These are phyloP conservation scores for Trissolcus brochymenae DNA, from an alignment of 2,888 invertebrate species.

Conservation along the genomic window DNA sequence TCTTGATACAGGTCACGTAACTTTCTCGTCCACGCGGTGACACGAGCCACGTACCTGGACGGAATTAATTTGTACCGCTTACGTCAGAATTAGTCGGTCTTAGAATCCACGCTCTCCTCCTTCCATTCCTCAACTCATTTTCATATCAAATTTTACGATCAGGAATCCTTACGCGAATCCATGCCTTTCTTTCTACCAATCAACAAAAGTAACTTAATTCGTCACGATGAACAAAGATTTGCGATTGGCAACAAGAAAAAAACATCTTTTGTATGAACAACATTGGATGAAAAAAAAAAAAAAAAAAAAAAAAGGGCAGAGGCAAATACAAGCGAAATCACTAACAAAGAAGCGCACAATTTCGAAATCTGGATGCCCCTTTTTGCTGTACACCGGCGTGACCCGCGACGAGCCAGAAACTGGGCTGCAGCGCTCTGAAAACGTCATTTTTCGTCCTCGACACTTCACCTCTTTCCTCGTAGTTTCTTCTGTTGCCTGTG, in stretches of 20 bases:
- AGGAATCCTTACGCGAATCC: too few species aligned
- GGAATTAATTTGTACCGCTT: constrained; percentile 69
- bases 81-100: constrained; percentile 61
- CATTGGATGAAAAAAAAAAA: too few species aligned
- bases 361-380: constrained; percentile 54
- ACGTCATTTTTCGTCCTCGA: constrained; percentile 59
- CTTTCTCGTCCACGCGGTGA: constrained; percentile 64
- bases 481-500: not conserved
- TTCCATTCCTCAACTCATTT: too few species aligned
- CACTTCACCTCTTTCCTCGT: constrained; percentile 46
- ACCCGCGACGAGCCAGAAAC: constrained; percentile 53
- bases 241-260: too few species aligned
- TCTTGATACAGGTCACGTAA: constrained; percentile 67
- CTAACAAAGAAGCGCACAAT: constrained; percentile 52
- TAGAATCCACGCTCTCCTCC: too few species aligned
- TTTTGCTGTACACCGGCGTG: constrained; percentile 44
- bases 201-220: not conserved
- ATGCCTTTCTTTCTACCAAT: too few species aligned
- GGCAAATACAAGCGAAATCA: constrained; percentile 25
- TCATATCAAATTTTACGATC: too few species aligned
- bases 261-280: too few species aligned
- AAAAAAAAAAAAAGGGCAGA: constrained; percentile 14
- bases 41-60: constrained; percentile 64
- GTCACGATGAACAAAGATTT: not conserved
- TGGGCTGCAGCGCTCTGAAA: constrained; percentile 63